phyloP scores from a whole-genome alignment of 2,888 invertebrate genomes.

The Tortrix viridana region DNA sequence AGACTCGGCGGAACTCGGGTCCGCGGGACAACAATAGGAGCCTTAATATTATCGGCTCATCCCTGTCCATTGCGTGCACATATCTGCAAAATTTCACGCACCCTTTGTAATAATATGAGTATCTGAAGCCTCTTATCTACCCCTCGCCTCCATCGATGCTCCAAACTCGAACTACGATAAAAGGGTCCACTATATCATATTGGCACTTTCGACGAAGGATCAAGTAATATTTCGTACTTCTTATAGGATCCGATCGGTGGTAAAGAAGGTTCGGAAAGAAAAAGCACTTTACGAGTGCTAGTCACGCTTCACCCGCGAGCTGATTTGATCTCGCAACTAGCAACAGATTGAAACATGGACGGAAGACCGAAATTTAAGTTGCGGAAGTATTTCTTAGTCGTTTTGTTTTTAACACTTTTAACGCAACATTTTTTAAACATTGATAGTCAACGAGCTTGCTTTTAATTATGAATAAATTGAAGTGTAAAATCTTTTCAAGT shows the following conservation, averaged over 20 bases:
- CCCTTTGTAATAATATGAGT: constrained; percentile 76
- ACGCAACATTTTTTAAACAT: too few species aligned
- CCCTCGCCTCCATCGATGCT: constrained; percentile 61
- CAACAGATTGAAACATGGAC: constrained; percentile 32
- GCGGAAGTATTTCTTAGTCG: not conserved
- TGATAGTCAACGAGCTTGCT: not conserved
- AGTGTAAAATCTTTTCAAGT: not conserved
- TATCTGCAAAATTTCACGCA: constrained; percentile 81
- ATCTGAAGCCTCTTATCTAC: constrained; percentile 70
- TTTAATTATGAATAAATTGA: not conserved
- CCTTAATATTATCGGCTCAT: constrained; percentile 67
- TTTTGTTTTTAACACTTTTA: too few species aligned
- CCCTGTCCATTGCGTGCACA: constrained; percentile 62
- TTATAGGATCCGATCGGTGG: constrained; percentile 55
- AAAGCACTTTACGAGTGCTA: constrained; percentile 38
- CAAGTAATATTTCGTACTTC: constrained; percentile 70
- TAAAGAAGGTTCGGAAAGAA: constrained; percentile 31
- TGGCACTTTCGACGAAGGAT: constrained; percentile 73
- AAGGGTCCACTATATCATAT: constrained; percentile 79
- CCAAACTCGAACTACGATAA: constrained; percentile 59
- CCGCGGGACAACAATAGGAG: constrained; percentile 42
- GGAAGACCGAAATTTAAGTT: constrained; percentile 1
- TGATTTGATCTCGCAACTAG: constrained; percentile 35
- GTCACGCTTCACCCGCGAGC: constrained; percentile 35
- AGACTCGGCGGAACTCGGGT: constrained; percentile 44